These are phyloP conservation scores for Emydura subglobosa DNA, from an alignment of 2,113 vertebrate species.

Conservation along the genomic window DNA sequence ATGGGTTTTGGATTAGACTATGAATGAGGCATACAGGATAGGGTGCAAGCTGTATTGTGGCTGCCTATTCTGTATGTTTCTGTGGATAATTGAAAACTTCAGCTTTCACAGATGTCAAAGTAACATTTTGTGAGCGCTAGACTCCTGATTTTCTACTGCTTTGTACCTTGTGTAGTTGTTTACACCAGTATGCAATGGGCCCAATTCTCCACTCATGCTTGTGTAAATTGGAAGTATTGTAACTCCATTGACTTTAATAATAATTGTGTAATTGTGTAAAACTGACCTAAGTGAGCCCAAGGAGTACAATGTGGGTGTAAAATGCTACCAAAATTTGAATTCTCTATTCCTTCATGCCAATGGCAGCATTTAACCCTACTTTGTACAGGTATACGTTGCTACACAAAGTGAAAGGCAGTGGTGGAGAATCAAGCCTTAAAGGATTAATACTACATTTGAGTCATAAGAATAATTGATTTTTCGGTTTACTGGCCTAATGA, in stretches of 20 bases:
- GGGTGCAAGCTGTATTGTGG: neutral
- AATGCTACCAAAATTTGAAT: neutral
- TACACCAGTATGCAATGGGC: fast-evolving
- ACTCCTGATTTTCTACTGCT: fast-evolving
- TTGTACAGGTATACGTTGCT: neutral
- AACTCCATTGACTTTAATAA: neutral
- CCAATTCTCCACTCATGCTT: neutral
- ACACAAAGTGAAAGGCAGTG: neutral
- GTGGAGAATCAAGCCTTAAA: neutral
- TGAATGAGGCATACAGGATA: neutral
- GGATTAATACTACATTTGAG: neutral
- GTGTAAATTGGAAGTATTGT: neutral
- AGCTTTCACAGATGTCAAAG: neutral
- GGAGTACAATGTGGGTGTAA: neutral
- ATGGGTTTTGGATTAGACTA: neutral
- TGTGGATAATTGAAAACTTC: neutral
- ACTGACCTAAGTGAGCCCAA: neutral
- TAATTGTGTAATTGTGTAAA: neutral
- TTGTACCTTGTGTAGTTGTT: neutral
- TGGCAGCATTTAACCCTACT: neutral
- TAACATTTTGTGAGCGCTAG: neutral
- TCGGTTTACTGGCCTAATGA: neutral
- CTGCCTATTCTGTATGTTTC: neutral
- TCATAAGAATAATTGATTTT: neutral
- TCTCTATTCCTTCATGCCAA: fast-evolving